These are phyloP conservation scores for Siderastrea siderea DNA, from an alignment of 92 coral and sea anemone genomes.

Conservation along the genomic window DNA sequence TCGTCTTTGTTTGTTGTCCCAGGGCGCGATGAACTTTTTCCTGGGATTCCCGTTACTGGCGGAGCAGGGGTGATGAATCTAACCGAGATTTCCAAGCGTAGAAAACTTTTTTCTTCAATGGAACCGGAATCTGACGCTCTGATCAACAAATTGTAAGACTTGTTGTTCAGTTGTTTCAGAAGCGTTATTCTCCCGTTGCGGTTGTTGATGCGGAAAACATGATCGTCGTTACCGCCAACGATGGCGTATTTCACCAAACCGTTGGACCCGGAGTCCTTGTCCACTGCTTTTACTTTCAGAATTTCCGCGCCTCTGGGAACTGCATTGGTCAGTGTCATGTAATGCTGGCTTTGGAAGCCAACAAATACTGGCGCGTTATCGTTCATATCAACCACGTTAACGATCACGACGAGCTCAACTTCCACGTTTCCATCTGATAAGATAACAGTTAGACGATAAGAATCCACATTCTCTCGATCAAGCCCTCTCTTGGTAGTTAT, in stretches of 20 bases:
- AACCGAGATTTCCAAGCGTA: slow-evolving; percentile 25
- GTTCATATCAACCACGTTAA: slow-evolving; percentile 74
- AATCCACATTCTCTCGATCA: slow-evolving; percentile 82
- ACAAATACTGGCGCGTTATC: slow-evolving; percentile 88
- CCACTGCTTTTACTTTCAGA: slow-evolving; percentile 70
- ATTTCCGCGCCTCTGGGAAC: slow-evolving; percentile 79
- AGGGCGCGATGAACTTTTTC: too few species aligned
- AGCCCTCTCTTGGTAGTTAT: slow-evolving; percentile 71
- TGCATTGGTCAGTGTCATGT: slow-evolving; percentile 69
- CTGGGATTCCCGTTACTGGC: background rate
- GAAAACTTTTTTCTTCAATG: slow-evolving; percentile 52
- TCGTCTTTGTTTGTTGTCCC: slow-evolving; percentile 19
- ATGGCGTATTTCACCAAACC: slow-evolving; percentile 74
- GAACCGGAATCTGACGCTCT: slow-evolving; percentile 80
- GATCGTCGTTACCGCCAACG: slow-evolving; percentile 68
- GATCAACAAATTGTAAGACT: slow-evolving; percentile 69
- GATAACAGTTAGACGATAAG: slow-evolving; percentile 60
- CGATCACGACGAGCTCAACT: slow-evolving; percentile 46
- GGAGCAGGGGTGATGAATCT: slow-evolving; percentile 17
- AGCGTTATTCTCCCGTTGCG: slow-evolving; percentile 81
- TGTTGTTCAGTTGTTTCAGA: slow-evolving; percentile 45
- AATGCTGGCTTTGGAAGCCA: slow-evolving; percentile 65
- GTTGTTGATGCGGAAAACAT: slow-evolving; percentile 70
- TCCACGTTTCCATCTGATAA: slow-evolving; percentile 74
- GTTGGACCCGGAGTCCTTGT: slow-evolving; percentile 79